Conservation (phyloP, 2,888 invertebrate genomes). For the Xylocampa areola region DNA sequence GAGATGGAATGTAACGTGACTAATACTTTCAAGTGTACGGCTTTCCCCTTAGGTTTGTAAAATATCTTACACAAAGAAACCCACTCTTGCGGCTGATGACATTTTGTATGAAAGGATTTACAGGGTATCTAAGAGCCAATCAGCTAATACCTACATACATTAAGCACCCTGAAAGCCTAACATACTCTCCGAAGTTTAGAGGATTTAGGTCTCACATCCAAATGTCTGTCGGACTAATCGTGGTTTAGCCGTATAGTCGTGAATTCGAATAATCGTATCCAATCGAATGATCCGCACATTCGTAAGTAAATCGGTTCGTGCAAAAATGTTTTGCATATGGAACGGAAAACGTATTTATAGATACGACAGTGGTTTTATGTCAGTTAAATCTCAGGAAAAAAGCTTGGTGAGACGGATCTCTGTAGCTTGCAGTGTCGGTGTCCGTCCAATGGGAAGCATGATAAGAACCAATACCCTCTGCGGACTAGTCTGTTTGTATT, state of each 20-base stretch:
- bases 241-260: slow-evolving; percentile 39
- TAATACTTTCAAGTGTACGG: background rate
- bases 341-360: slow-evolving; percentile 50
- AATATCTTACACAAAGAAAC: slow-evolving; percentile 19
- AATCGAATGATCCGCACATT: slow-evolving; percentile 48
- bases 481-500: slow-evolving; percentile 48
- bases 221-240: slow-evolving; percentile 51
- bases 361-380: slow-evolving; percentile 45
- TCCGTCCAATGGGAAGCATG: slow-evolving; percentile 54
- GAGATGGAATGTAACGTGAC: background rate
- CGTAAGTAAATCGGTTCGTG: slow-evolving; percentile 48
- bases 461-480: slow-evolving; percentile 59
- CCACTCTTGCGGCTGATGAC: slow-evolving; percentile 28
- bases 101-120: slow-evolving; percentile 34
- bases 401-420: slow-evolving; percentile 49
- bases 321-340: slow-evolving; percentile 46
- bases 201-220: slow-evolving; percentile 50
- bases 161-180: slow-evolving; percentile 33
- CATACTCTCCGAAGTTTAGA: slow-evolving; percentile 48
- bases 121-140: slow-evolving; percentile 47
- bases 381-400: slow-evolving; percentile 54
- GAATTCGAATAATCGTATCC: slow-evolving; percentile 48
- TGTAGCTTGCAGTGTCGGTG: slow-evolving; percentile 39
- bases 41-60: background rate
- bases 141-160: slow-evolving; percentile 43